Conservation (phyloP, 2,888 invertebrate genomes). For the Apamea sordens region DNA sequence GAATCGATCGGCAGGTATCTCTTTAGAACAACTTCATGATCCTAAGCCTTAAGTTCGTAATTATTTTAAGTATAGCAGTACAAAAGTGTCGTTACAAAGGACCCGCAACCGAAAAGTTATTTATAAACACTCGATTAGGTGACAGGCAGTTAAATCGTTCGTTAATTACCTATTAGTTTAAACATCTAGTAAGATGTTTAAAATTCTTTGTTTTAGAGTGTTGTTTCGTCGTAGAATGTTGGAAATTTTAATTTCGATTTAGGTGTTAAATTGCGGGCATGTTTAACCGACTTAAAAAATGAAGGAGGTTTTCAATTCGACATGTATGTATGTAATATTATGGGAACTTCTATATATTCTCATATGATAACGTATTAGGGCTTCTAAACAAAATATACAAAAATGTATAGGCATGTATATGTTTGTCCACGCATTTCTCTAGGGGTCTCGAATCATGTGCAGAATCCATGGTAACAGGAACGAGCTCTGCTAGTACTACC, state of each 20-base stretch:
- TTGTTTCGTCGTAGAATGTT: constrained; percentile 6
- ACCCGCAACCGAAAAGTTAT: constrained; percentile 3
- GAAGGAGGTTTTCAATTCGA: too few species aligned
- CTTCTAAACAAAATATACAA: too few species aligned
- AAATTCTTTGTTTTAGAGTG: constrained; percentile 8
- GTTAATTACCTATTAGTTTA: constrained; percentile 30
- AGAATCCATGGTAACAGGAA: too few species aligned
- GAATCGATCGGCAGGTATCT: too few species aligned
- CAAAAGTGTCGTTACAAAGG: constrained; percentile 21
- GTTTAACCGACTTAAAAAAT: too few species aligned
- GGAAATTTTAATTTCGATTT: neutral
- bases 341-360: too few species aligned
- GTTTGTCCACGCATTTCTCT: too few species aligned
- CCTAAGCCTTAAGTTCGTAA: constrained; percentile 8
- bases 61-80: constrained; percentile 5
- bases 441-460: too few species aligned
- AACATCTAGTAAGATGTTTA: neutral
- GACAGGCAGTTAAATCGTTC: constrained; percentile 18
- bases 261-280: neutral
- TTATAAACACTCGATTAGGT: constrained; percentile 7
- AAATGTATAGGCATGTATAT: too few species aligned
- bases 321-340: too few species aligned
- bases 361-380: too few species aligned
- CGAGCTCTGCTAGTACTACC: too few species aligned
- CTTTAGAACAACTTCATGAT: neutral